Evolutionary conservation across 2,888 invertebrate genomes (phyloP).

Genomic region (Xestia rhomboidea): DNA sequence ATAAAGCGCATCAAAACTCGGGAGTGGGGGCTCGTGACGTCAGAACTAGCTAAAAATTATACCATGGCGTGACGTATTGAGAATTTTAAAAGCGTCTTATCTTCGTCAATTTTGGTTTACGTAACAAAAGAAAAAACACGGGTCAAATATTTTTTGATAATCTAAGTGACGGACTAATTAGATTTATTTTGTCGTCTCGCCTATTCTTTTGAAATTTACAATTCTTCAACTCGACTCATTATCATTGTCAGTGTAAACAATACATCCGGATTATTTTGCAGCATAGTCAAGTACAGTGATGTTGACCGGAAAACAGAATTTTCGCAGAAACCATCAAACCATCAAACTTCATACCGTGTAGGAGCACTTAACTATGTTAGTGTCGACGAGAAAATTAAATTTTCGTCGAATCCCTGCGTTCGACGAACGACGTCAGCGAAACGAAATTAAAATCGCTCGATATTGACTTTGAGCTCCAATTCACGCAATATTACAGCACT

Average conservation of each 20-base stretch:
- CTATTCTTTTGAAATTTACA: neutral
- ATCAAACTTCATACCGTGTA: slow-evolving; percentile 4
- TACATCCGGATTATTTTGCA: neutral
- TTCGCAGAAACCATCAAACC: neutral
- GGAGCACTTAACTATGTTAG: slow-evolving; percentile 34
- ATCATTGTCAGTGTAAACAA: neutral
- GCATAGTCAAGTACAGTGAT: neutral
- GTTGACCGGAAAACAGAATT: slow-evolving; percentile 12
- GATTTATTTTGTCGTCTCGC: too few relatives aligned
- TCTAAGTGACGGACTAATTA: too few relatives aligned
- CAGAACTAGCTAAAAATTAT: too few relatives aligned
- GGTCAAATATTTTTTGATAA: too few relatives aligned
- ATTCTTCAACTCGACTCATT: neutral
- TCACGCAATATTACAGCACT: slow-evolving; percentile 10
- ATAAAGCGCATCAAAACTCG: too few relatives aligned
- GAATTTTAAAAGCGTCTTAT: too few relatives aligned
- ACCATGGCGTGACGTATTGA: too few relatives aligned
- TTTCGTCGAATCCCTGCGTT: slow-evolving; percentile 24
- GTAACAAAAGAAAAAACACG: too few relatives aligned
- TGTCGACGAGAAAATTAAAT: slow-evolving; percentile 34
- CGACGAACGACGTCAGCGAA: neutral
- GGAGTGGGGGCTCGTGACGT: too few relatives aligned
- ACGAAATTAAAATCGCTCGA: slow-evolving; percentile 34
- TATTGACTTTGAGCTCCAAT: slow-evolving; percentile 18
- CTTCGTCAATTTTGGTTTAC: too few relatives aligned